Base-by-base conservation (phyloP, 2,888 invertebrate genomes). In the Drosophila greeni region DNA sequence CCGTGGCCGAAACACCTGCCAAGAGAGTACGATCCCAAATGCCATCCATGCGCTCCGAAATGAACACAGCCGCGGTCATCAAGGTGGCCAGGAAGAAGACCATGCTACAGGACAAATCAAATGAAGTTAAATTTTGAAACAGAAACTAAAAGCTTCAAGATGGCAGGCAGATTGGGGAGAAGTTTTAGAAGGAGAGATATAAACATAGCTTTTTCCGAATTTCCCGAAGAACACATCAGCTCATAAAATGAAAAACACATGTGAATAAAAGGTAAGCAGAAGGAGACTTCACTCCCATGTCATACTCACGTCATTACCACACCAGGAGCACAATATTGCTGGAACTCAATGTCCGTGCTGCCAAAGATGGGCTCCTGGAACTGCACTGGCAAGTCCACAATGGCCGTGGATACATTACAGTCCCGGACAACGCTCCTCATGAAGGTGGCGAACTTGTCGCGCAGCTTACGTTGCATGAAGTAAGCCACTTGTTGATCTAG, bases 11-110 rank as follows among this genome's bases (percentile, higher is more conserved):
- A 12, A 97, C 95, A 9, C 97, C 96, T 70, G 97, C 95, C 7
- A 96, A 95, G 1, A 95, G 91, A 59, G 94, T 95, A 65, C 97
- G 90, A 86, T 97, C 95, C 93, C 97, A 94, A 69, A 97, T 92
- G 5, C 97, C 96, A 86, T 95, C 95, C 76, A 92, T 91, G 34
- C 94, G 92, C 86, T 96, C 96, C 0, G 93, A 90, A 69, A 96
- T 94, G 85, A 96, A 93, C 23, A 95, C 92, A 2, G 95, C 92
- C 0, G 96, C 94, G 0, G 96, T 96, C 85, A 96, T 92, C 39
- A 95, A 92, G 0, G 95, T 93, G 0, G 96, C 93, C 89, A 97
- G 89, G 90, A 97, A 95, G 90, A 95, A 97, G 36, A 95, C 91
- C 81, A 96, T 92, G 26, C 96, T 96, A 88, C 26, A 88, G 86